Conservation (phyloP, 2,113 vertebrate species). For the Coreoperca whiteheadi region DNA sequence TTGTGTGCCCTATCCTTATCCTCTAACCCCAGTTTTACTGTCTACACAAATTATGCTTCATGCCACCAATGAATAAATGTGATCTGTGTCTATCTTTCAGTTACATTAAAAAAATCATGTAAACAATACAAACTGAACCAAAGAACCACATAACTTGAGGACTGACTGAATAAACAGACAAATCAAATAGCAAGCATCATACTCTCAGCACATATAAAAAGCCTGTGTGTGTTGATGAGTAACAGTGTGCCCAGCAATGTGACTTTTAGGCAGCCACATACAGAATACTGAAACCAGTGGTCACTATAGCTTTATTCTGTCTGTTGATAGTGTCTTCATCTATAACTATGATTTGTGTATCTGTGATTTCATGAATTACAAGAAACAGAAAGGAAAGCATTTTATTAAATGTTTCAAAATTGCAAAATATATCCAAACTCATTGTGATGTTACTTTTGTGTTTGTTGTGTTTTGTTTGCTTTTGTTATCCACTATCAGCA, state of each 20-base stretch:
- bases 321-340: not conserved
- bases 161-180: conserved; percentile 1
- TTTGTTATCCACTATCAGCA: too few species aligned
- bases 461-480: too few species aligned
- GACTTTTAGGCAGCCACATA: conserved; percentile 19
- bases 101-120: not conserved
- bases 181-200: not conserved
- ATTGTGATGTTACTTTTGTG: not conserved
- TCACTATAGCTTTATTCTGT: not conserved
- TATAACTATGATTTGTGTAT: not conserved
- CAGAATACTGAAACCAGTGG: not conserved
- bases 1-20: too few species aligned
- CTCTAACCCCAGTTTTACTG: not conserved
- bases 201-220: not conserved
- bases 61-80: not conserved
- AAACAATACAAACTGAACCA: not conserved
- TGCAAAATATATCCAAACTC: not conserved
- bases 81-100: not conserved
- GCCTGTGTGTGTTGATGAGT: rapidly evolving
- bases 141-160: not conserved
- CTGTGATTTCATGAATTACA: not conserved
- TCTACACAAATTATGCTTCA: not conserved
- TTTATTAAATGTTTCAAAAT: not conserved
- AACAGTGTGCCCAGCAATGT: not conserved
- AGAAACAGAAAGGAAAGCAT: not conserved